These are phyloP conservation scores for Chelon auratus DNA, from an alignment of 2,797 vertebrate species.

Conservation along the genomic window DNA sequence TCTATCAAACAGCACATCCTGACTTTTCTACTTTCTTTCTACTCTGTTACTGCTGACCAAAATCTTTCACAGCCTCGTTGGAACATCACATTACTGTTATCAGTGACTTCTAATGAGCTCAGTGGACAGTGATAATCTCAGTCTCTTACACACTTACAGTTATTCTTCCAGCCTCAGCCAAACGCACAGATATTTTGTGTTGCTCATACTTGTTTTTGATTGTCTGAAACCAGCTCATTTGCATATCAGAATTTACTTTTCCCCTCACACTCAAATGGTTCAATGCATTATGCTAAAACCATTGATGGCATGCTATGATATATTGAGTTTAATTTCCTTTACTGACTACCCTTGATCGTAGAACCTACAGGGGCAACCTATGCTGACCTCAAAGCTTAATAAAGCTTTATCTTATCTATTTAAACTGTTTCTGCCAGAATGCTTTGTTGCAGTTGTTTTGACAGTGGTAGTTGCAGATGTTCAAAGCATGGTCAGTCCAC, in stretches of 20 bases:
- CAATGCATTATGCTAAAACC: no score
- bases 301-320: not conserved
- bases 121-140: conserved; percentile 26
- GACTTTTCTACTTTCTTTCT: not conserved
- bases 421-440: not conserved
- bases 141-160: conserved; percentile 21
- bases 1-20: not conserved
- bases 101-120: conserved; percentile 47
- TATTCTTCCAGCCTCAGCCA: conserved; percentile 6
- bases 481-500: conserved; percentile 15
- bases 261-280: no score
- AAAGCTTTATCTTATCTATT: no score
- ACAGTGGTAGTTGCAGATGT: not conserved
- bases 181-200: conserved; percentile 1
- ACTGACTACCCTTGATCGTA: no score
- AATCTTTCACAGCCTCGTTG: conserved; percentile 35
- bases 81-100: conserved; percentile 36
- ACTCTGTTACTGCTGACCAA: conserved; percentile 1
- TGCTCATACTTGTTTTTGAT: not conserved
- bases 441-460: not conserved
- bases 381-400: no score
- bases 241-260: not conserved
- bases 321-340: not conserved
- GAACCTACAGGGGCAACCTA: no score
- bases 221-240: not conserved